phyloP scores from a whole-genome alignment of 2,113 vertebrate genomes.

The Nothocercus julius region DNA sequence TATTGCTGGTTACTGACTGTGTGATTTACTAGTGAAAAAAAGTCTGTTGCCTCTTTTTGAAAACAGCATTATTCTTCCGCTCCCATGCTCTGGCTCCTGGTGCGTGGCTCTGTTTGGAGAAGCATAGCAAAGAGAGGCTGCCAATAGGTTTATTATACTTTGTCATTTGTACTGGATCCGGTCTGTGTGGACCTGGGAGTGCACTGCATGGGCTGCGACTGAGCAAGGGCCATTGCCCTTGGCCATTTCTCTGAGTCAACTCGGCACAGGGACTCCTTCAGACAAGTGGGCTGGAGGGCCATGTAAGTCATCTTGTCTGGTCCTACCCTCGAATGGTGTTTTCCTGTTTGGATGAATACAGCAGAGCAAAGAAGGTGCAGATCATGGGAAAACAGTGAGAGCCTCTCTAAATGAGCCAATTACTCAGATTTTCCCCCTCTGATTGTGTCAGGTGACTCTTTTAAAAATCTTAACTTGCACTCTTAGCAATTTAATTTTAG shows the following conservation, averaged over 20 bases:
- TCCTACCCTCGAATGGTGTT: not conserved
- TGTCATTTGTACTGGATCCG: not conserved
- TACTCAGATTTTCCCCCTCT: slow-evolving; percentile 53
- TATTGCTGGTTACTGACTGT: not conserved
- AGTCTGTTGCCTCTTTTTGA: not conserved
- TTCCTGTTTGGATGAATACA: slow-evolving; percentile 30
- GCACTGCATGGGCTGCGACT: rapidly evolving
- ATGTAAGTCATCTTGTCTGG: not conserved
- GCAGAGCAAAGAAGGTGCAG: slow-evolving; percentile 4
- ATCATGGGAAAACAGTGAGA: slow-evolving; percentile 52
- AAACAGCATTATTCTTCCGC: not conserved
- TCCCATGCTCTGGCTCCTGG: not conserved
- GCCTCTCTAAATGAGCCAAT: not conserved
- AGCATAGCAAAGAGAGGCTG: not conserved
- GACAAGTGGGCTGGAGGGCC: not conserved
- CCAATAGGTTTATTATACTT: not conserved
- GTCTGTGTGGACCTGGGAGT: not conserved
- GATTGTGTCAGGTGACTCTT: slow-evolving; percentile 60
- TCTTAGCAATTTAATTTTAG: slow-evolving; percentile 65
- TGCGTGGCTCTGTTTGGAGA: not conserved
- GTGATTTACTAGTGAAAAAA: not conserved
- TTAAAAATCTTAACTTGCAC: slow-evolving; percentile 37
- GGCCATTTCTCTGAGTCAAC: not conserved
- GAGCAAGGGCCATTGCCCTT: not conserved
- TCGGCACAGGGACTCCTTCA: rapidly evolving